Conservation (phyloP, 2,797 vertebrate genomes). For the Lemur catta region DNA sequence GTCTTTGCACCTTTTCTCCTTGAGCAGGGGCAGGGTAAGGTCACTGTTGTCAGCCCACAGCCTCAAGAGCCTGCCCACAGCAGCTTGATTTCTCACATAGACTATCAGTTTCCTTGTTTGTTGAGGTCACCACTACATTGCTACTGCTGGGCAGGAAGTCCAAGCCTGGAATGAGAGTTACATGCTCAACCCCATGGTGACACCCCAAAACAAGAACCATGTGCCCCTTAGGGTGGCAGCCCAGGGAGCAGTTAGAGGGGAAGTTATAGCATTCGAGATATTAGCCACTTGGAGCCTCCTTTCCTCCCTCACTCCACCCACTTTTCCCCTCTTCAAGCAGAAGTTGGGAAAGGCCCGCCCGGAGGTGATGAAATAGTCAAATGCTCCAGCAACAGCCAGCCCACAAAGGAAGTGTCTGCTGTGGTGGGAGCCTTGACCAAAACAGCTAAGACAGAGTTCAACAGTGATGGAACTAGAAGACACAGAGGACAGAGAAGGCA, state of each 20-base stretch:
- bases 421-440: slow-evolving; percentile 18
- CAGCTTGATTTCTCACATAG: neutral
- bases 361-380: neutral
- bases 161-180: neutral
- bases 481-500: neutral
- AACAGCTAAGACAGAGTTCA: slow-evolving; percentile 4
- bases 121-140: neutral
- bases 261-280: neutral
- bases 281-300: neutral
- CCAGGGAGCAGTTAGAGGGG: accelerated
- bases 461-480: neutral
- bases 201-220: neutral
- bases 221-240: neutral
- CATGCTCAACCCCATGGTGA: neutral
- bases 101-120: neutral
- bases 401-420: neutral
- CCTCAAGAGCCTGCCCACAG: neutral
- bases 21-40: neutral
- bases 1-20: neutral
- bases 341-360: neutral
- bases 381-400: neutral
- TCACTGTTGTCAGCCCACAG: neutral
- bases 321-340: neutral
- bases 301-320: neutral
- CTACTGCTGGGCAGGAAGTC: neutral